These are phyloP conservation scores for Lycaena phlaeas DNA, from an alignment of 2,888 invertebrate species.

Conservation along the genomic window DNA sequence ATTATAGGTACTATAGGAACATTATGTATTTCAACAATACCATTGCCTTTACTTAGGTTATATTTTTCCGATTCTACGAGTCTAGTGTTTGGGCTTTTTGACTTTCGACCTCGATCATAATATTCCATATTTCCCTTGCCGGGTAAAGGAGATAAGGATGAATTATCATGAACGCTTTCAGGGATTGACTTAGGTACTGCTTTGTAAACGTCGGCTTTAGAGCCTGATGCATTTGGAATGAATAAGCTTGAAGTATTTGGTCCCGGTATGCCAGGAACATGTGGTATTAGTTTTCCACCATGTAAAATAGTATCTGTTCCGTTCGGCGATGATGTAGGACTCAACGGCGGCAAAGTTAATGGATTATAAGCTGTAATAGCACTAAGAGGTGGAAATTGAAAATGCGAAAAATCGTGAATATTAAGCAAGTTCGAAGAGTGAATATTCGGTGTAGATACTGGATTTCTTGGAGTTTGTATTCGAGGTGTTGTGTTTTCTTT, in stretches of 20 bases:
- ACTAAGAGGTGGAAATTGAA: conserved; percentile 79
- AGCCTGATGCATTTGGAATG: conserved; percentile 28
- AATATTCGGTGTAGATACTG: conserved; percentile 53
- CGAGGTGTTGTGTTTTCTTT: conserved; percentile 55
- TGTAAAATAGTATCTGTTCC: conserved; percentile 77
- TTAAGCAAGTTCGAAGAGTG: conserved; percentile 67
- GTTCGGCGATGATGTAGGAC: conserved; percentile 61
- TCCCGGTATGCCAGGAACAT: conserved; percentile 91
- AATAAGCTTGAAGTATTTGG: conserved; percentile 76
- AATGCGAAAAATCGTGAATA: conserved; percentile 65
- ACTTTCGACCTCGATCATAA: conserved; percentile 39
- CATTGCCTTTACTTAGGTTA: conserved; percentile 32
- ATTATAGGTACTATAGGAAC: conserved; percentile 45
- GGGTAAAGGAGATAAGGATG: conserved; percentile 27
- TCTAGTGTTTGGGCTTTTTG: conserved; percentile 31
- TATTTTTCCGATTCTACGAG: conserved; percentile 33
- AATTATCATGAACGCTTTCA: conserved; percentile 32
- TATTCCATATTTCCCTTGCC: conserved; percentile 28
- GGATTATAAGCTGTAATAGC: conserved; percentile 81
- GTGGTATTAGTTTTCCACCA: conserved; percentile 84
- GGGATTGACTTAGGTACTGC: conserved; percentile 26
- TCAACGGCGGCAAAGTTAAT: conserved; percentile 74
- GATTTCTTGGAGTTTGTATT: conserved; percentile 70
- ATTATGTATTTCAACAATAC: conserved; percentile 33
- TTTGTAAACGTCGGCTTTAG: conserved; percentile 28